phyloP scores from a whole-genome alignment of 2,113 vertebrate genomes.

The Zapus hudsonius region DNA sequence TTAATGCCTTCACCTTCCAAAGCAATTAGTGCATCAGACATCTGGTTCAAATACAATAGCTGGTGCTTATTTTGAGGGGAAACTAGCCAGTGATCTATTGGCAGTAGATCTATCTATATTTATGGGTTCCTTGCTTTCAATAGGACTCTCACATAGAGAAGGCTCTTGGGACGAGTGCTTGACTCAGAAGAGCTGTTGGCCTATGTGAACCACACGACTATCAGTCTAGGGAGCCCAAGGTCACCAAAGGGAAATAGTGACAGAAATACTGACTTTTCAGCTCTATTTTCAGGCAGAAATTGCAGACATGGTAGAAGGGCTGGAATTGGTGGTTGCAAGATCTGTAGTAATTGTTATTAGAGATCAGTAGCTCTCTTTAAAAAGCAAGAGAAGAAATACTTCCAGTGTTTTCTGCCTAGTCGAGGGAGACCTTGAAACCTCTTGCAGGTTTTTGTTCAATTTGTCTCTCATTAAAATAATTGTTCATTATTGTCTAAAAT shows the following conservation, averaged over 20 bases:
- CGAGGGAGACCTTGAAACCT: neutral
- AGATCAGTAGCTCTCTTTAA: neutral
- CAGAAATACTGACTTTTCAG: neutral
- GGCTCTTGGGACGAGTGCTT: neutral
- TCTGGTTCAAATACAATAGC: neutral
- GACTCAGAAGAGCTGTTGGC: neutral
- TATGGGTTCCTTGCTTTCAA: neutral
- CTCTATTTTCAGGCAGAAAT: neutral
- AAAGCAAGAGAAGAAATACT: neutral
- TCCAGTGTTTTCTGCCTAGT: neutral
- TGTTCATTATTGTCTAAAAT: neutral
- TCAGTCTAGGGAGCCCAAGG: neutral
- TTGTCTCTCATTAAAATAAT: neutral
- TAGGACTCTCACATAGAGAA: neutral
- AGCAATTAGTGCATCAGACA: neutral
- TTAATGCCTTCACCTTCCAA: neutral
- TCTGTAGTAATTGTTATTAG: neutral
- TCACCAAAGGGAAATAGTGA: neutral
- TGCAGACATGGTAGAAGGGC: neutral
- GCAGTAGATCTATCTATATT: no score
- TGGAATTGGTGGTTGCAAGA: neutral
- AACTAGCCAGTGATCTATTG: neutral
- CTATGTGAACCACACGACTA: neutral
- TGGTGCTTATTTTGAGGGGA: neutral
- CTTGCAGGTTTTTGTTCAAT: neutral